Conservation (phyloP, 92 coral and sea anemone genomes). For the Palythoa heliodiscus region DNA sequence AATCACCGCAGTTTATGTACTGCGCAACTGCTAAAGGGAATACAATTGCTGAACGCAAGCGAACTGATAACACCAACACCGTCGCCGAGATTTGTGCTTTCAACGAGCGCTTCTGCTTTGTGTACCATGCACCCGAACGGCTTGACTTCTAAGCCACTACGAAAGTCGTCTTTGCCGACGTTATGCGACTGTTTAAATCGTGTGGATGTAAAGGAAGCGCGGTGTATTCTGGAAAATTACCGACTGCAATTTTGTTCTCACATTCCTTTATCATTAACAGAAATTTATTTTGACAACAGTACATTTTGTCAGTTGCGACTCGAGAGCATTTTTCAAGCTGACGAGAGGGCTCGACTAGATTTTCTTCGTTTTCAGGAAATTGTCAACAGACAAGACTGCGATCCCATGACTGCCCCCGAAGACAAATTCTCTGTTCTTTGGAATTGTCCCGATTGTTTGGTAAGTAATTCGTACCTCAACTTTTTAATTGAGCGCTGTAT, state of each 20-base stretch:
- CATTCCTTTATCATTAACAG: constrained; percentile 26
- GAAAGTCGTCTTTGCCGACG: not conserved
- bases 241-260: constrained; percentile 32
- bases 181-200: constrained; percentile 22
- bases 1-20: constrained; percentile 27
- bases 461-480: not conserved
- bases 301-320: constrained; percentile 16
- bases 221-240: constrained; percentile 13
- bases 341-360: constrained; percentile 26
- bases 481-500: not conserved
- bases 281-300: constrained; percentile 28
- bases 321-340: constrained; percentile 20
- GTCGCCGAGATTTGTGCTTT: not conserved
- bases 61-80: not conserved
- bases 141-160: constrained; percentile 13
- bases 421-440: constrained; percentile 30
- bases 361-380: constrained; percentile 39
- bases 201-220: not conserved
- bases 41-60: constrained; percentile 7
- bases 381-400: constrained; percentile 29
- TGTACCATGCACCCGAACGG: constrained; percentile 23
- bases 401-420: constrained; percentile 18
- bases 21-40: constrained; percentile 21
- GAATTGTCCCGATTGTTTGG: constrained; percentile 42
- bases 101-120: constrained; percentile 12